Percentiles rank a stretch among this genome's conserved stretches.
Evolutionary conservation across 2,797 vertebrate species (phyloP).

Genomic region (Sebastiscus tertius): DNA sequence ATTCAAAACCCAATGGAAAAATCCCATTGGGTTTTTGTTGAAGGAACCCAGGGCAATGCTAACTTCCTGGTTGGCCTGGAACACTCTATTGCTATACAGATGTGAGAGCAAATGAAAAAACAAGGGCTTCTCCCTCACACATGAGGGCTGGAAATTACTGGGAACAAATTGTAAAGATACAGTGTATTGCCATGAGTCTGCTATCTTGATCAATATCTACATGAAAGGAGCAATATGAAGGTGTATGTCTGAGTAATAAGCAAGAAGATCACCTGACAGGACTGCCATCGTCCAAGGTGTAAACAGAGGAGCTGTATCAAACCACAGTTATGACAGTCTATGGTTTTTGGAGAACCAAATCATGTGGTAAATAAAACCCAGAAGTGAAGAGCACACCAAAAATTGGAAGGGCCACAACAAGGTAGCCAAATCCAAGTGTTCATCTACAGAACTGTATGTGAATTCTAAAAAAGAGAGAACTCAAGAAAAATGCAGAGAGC

Average conservation of each 20-base stretch:
- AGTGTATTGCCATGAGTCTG: background rate
- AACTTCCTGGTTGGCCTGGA: no score
- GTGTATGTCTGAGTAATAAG: slow-evolving; percentile 10
- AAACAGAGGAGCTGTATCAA: slow-evolving; percentile 30
- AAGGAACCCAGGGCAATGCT: no score
- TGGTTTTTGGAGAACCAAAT: slow-evolving; percentile 42
- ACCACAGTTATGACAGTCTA: slow-evolving; percentile 33
- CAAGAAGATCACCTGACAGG: slow-evolving; percentile 33
- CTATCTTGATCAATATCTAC: slow-evolving; percentile 35
- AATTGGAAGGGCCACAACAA: slow-evolving; percentile 30
- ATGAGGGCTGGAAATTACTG: slow-evolving; percentile 23
- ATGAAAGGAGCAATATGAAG: slow-evolving; percentile 18
- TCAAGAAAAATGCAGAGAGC: slow-evolving; percentile 25
- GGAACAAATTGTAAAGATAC: slow-evolving; percentile 25
- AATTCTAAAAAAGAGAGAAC: slow-evolving; percentile 26
- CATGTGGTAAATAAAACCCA: slow-evolving; percentile 38
- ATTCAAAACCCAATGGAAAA: no score
- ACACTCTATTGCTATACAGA: background rate
- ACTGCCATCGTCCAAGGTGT: slow-evolving; percentile 40
- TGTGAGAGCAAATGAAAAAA: slow-evolving; percentile 26
- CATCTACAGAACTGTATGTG: background rate
- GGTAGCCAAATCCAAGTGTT: slow-evolving; percentile 1
- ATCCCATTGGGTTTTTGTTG: no score
- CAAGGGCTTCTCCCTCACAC: slow-evolving; percentile 16
- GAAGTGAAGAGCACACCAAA: slow-evolving; percentile 21